Evolutionary conservation across 2,113 vertebrate genomes (phyloP).

Genomic region (Syrmaticus mikado): DNA sequence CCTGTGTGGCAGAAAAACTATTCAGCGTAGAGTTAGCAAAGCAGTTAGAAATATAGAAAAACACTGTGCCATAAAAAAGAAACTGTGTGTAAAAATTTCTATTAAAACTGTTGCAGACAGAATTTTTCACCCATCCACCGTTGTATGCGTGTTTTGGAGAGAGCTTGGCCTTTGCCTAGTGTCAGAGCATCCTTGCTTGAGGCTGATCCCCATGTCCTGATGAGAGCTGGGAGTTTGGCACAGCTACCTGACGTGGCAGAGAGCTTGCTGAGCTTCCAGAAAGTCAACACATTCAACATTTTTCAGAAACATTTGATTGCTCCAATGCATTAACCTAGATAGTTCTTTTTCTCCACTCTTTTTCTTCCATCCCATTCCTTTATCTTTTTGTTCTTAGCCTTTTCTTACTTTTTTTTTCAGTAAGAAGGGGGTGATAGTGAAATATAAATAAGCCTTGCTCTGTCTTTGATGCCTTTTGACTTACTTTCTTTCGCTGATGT

Average conservation of each 20-base stretch:
- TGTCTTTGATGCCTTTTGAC: conserved; percentile 27
- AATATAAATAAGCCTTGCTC: conserved; percentile 29
- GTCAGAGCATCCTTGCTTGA: not conserved
- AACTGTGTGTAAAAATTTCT: not conserved
- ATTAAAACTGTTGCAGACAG: not conserved
- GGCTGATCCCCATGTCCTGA: not conserved
- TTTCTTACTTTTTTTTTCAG: not conserved
- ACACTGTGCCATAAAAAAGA: not conserved
- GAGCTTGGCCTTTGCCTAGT: not conserved
- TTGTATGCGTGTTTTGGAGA: not conserved
- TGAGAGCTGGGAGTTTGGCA: not conserved
- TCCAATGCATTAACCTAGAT: not conserved
- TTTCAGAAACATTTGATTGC: not conserved
- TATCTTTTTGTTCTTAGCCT: not conserved
- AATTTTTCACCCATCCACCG: not conserved
- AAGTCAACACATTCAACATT: not conserved
- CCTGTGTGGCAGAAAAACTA: not conserved
- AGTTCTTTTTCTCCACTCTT: not conserved
- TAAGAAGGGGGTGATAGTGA: not conserved
- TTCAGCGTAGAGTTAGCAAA: not conserved
- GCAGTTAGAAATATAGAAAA: not conserved
- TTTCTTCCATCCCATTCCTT: not conserved
- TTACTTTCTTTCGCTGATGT: conserved; percentile 12
- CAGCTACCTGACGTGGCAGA: not conserved
- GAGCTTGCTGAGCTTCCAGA: not conserved